Conservation (phyloP, 2,113 vertebrate species). For the Leucopsar rothschildi region DNA sequence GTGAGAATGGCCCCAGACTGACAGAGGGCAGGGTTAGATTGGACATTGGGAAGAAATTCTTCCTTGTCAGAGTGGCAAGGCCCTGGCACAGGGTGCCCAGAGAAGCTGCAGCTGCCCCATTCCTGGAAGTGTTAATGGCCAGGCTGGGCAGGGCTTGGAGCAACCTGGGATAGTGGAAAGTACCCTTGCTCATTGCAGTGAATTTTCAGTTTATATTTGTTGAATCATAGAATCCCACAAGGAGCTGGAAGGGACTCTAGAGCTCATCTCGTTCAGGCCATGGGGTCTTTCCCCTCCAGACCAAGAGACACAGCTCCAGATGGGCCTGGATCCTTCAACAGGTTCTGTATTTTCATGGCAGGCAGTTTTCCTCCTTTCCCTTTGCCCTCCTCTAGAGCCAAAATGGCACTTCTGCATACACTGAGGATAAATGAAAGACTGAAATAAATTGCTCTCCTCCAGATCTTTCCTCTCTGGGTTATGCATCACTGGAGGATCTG, state of each 20-base stretch:
- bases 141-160: not conserved
- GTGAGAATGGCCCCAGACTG: not conserved
- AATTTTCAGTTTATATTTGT: not conserved
- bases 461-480: accelerated
- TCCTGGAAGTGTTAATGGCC: not conserved
- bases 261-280: not conserved
- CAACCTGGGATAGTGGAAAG: not conserved
- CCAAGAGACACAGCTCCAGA: not conserved
- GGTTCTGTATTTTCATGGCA: accelerated
- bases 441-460: not conserved
- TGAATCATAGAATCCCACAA: not conserved
- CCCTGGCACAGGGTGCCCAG: not conserved
- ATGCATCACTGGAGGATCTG: accelerated
- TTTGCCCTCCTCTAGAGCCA: not conserved
- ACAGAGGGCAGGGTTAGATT: not conserved
- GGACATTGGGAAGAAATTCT: not conserved
- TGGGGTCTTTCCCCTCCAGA: not conserved
- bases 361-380: not conserved
- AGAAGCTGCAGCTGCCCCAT: not conserved
- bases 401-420: accelerated
- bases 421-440: not conserved
- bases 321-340: not conserved
- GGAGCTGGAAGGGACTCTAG: not conserved
- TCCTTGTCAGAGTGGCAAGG: not conserved
- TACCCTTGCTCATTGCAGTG: not conserved